phyloP scores from a whole-genome alignment of 2,797 vertebrate species.

The Oryzias dopingdopingensis region DNA sequence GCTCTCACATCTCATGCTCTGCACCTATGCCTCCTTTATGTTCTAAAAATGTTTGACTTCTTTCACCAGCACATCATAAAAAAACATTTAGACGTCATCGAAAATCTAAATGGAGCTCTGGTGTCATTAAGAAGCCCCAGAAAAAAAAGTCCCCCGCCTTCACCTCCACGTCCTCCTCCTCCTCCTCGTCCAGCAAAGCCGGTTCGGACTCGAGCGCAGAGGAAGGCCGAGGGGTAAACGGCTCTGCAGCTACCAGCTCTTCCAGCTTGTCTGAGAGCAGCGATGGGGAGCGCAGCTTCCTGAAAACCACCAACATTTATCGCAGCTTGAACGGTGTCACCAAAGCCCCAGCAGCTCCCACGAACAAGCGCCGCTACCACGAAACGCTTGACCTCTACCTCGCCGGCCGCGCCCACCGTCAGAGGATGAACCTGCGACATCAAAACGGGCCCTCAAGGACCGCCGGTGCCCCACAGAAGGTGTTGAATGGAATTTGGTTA shows the following conservation, averaged over 20 bases:
- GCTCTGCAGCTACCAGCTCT: slow-evolving; percentile 3
- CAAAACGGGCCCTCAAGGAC: background rate
- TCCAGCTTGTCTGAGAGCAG: slow-evolving; percentile 36
- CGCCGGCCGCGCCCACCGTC: background rate
- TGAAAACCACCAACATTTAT: background rate
- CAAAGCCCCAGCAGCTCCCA: background rate
- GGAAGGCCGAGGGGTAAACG: background rate
- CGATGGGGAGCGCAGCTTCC: background rate
- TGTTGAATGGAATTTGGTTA: background rate
- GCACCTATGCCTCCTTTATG: background rate
- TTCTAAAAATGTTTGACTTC: background rate
- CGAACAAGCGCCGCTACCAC: background rate
- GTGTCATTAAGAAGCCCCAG: slow-evolving; percentile 59
- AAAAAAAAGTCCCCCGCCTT: slow-evolving; percentile 65
- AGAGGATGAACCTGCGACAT: background rate
- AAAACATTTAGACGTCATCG: slow-evolving; percentile 30
- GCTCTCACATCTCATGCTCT: background rate
- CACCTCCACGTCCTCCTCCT: slow-evolving; percentile 3
- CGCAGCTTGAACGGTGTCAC: background rate
- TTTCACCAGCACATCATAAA: slow-evolving; percentile 67
- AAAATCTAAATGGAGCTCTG: slow-evolving; percentile 63
- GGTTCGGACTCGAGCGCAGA: slow-evolving; percentile 21
- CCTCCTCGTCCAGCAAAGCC: slow-evolving; percentile 19
- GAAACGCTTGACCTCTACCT: background rate
- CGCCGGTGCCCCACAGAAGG: background rate